Evolutionary conservation across 2,113 vertebrate species (phyloP).

Genomic region (Polyodon spathula): DNA sequence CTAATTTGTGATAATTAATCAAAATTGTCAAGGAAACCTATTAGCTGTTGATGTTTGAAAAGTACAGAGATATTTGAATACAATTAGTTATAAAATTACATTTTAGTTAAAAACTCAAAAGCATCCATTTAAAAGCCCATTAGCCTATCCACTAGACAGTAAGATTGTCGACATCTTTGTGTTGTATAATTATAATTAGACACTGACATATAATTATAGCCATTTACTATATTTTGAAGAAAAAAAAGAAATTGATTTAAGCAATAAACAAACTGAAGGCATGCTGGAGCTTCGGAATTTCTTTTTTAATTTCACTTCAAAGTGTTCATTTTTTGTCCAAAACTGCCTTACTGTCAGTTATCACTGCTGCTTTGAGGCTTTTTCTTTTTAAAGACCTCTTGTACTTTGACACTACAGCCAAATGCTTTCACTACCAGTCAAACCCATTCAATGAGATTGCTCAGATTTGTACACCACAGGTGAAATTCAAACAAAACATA

Average conservation of each 20-base stretch:
- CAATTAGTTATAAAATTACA: constrained; percentile 9
- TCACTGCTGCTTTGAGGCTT: constrained; percentile 10
- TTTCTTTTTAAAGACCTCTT: constrained; percentile 35
- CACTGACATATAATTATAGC: constrained; percentile 1
- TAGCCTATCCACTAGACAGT: constrained; percentile 5
- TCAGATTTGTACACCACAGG: too few relatives aligned
- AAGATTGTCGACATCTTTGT: background rate
- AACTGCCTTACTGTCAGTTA: constrained; percentile 4
- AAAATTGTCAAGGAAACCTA: background rate
- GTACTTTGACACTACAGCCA: too few relatives aligned
- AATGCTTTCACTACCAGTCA: too few relatives aligned
- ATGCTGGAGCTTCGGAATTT: background rate
- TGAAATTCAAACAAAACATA: too few relatives aligned
- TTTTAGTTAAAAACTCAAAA: constrained; percentile 6
- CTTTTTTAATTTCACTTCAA: background rate
- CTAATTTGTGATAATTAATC: background rate
- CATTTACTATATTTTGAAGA: background rate
- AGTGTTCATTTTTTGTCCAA: constrained; percentile 2
- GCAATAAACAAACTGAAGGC: background rate
- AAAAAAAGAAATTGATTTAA: background rate
- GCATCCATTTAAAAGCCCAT: constrained; percentile 2
- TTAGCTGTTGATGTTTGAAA: background rate
- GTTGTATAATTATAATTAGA: constrained; percentile 8
- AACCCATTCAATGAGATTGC: too few relatives aligned
- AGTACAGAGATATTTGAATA: background rate